Percentiles rank a stretch among this genome's conserved stretches.
phyloP scores from a whole-genome alignment of 2,113 vertebrate species.

The Triplophysa rosa region DNA sequence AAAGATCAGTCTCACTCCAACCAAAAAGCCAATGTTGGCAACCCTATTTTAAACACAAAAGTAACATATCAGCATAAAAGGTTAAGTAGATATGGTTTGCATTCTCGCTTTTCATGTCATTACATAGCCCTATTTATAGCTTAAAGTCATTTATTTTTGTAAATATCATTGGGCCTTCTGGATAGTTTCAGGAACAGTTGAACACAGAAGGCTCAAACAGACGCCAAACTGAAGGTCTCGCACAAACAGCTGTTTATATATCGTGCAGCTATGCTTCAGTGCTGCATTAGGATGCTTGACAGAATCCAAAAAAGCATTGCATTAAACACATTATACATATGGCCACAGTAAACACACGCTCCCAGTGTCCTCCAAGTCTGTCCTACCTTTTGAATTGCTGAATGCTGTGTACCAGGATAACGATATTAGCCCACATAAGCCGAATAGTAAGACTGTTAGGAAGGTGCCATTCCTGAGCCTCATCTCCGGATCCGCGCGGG shows the following conservation, averaged over 20 bases:
- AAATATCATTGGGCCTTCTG: slow-evolving; percentile 1
- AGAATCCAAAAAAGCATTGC: background rate
- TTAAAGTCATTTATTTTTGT: background rate
- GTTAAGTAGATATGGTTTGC: background rate
- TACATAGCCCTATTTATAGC: background rate
- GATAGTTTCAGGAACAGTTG: slow-evolving; percentile 24
- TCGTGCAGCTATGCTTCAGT: slow-evolving; percentile 3
- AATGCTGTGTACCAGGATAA: slow-evolving; percentile 97
- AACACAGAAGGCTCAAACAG: background rate
- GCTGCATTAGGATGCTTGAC: background rate
- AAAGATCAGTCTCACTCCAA: too few relatives aligned
- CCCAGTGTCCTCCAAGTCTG: background rate
- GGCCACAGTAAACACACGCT: background rate
- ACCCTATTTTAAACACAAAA: background rate
- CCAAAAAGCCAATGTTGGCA: too few relatives aligned
- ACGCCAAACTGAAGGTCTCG: background rate
- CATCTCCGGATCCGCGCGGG: slow-evolving; percentile 80
- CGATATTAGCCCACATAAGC: slow-evolving; percentile 91
- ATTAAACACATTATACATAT: background rate
- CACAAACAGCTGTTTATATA: background rate
- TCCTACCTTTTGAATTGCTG: slow-evolving; percentile 92
- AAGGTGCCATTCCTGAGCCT: slow-evolving; percentile 93
- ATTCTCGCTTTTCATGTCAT: too few relatives aligned
- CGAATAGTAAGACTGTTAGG: slow-evolving; percentile 92
- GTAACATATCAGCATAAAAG: too few relatives aligned